These are phyloP conservation scores for Bubalus kerabau DNA, from an alignment of 2,113 vertebrate genomes.

Conservation along the genomic window DNA sequence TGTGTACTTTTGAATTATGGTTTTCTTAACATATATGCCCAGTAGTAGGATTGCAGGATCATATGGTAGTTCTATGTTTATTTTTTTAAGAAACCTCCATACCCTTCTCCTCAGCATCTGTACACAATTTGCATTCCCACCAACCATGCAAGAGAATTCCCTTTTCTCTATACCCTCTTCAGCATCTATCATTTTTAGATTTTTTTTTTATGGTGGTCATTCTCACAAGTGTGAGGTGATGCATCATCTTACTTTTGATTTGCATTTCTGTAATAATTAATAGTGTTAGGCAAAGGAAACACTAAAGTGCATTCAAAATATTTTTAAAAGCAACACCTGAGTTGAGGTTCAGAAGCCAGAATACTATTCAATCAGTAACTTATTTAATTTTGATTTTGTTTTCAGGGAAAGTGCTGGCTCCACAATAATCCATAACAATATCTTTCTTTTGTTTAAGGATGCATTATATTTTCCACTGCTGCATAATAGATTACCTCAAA, in stretches of 20 bases:
- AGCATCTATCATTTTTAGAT: background rate
- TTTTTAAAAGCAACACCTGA: background rate
- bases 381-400: background rate
- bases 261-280: background rate
- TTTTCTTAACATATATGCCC: background rate
- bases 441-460: background rate
- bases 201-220: background rate
- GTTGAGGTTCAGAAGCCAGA: background rate
- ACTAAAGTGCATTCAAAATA: background rate
- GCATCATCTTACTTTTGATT: background rate
- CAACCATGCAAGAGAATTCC: background rate
- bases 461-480: background rate
- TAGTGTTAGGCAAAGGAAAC: background rate
- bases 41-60: background rate
- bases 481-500: background rate
- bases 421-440: background rate
- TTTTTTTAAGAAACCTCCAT: background rate
- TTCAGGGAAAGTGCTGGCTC: background rate
- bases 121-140: background rate
- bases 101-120: background rate
- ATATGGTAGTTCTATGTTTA: background rate
- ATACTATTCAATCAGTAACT: background rate
- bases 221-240: background rate
- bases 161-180: background rate
- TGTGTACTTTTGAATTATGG: background rate